Evolutionary conservation across 2,113 vertebrate species (phyloP).

Genomic region (Euleptes europaea): DNA sequence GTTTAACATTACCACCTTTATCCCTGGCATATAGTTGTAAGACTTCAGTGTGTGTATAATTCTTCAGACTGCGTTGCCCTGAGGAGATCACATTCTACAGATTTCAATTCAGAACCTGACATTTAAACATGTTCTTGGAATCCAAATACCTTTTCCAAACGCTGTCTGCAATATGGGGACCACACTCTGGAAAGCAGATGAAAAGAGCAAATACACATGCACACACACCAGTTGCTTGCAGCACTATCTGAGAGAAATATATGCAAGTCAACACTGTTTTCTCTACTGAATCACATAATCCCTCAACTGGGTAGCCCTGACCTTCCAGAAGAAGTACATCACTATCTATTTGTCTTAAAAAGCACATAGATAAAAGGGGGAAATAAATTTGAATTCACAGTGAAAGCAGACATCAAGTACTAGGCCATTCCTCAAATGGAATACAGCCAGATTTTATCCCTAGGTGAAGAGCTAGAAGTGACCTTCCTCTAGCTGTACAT

Average conservation of each 20-base stretch:
- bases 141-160: not conserved
- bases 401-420: conserved; percentile 37
- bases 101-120: not conserved
- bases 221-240: not conserved
- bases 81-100: conserved; percentile 1
- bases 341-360: conserved; percentile 41
- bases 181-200: not conserved
- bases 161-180: not conserved
- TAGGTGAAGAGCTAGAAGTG: conserved; percentile 35
- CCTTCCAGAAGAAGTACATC: conserved; percentile 61
- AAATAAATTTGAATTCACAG: conserved; percentile 44
- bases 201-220: not conserved
- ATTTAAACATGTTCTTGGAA: conserved; percentile 3
- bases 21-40: not conserved
- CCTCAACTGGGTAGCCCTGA: conserved; percentile 42
- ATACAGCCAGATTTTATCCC: conserved; percentile 22
- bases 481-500: not conserved
- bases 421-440: conserved; percentile 51
- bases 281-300: conserved; percentile 42
- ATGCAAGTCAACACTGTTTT: conserved; percentile 31
- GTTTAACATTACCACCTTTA: not conserved
- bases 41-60: not conserved
- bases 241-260: conserved; percentile 15
- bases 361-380: not conserved
- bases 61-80: not conserved